Evolutionary conservation across 1,140 invertebrate genomes (phyloP), one percentile per base, ranked within the genome.

Genomic region (Agrilus planipennis): DNA sequence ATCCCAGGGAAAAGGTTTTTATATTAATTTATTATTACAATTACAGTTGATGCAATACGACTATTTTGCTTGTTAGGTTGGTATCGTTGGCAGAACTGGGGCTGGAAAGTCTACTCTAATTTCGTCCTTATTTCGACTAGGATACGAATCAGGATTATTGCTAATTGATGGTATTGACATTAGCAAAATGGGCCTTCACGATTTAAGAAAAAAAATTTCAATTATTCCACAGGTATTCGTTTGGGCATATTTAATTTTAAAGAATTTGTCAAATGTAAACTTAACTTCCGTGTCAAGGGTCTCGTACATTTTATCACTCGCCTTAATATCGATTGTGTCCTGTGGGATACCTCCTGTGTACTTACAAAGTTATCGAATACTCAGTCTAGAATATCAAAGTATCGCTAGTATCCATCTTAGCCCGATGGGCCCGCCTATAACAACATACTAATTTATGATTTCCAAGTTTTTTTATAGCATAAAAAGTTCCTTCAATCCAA

Each of bases 21-120:
- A 4, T 27, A 7, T 27, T 15, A 34, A n/a, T 17, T 27, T 6
- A 10, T 6, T 11, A 10, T 31, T 28, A 7, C 16, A 28, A 19
- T 40, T 7, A 49, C 60, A 1, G 51, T 52, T 2, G 61, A 69
- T 29, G 68, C 68, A 32, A 70, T 51, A 15, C 4, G 5, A 31
- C 15, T n/a, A 31, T 18, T 16, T 41, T 34, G n/a, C 4, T 32
- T 4, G 15, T 22, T 25, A 37, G 23, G 20, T 43, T 25, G 77
- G 76, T 14, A 67, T 80, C n/a, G 73, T 79, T 40, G 79, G 79
- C 4, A 58, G 79, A 32, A 83, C 80, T 4, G 86, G 86, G 1
- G 83, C 84, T 27, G 86, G 86, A 1, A 89, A 90, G 61, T 81
- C 80, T 1, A 86, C 84, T 0, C 53, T 89, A 0, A 78, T 85